Evolutionary conservation across 2,888 invertebrate genomes (phyloP).

Genomic region (Thera britannica): DNA sequence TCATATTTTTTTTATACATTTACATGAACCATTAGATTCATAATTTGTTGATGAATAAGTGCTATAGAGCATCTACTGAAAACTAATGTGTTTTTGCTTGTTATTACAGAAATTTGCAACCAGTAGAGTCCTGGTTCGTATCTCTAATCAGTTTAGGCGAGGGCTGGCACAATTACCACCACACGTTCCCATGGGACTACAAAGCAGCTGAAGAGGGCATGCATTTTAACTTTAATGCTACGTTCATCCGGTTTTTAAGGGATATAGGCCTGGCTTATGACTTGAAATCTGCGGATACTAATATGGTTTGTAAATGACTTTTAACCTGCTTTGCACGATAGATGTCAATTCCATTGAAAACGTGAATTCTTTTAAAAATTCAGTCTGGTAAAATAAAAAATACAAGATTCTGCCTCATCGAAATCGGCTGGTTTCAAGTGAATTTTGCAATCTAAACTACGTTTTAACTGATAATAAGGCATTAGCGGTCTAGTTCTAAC

Average conservation of each 20-base stretch:
- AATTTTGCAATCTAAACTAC: too few relatives aligned
- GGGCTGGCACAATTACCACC: slow-evolving; percentile 12
- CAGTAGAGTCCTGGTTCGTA: slow-evolving; percentile 9
- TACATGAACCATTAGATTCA: too few relatives aligned
- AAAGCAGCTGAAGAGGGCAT: neutral
- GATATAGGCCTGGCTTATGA: slow-evolving; percentile 4
- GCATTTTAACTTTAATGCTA: neutral
- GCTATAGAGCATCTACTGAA: neutral
- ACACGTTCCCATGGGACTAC: slow-evolving; percentile 11
- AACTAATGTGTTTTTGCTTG: neutral
- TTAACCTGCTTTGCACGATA: neutral
- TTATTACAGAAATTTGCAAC: slow-evolving; percentile 1
- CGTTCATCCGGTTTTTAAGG: neutral
- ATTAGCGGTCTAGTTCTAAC: too few relatives aligned
- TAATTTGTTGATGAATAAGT: too few relatives aligned
- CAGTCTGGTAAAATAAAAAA: too few relatives aligned
- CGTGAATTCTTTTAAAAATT: too few relatives aligned
- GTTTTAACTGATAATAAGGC: too few relatives aligned
- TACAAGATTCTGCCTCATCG: too few relatives aligned
- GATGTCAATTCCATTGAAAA: too few relatives aligned
- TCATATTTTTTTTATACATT: too few relatives aligned
- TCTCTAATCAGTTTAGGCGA: neutral
- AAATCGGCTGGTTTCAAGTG: too few relatives aligned
- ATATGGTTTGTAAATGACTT: neutral
- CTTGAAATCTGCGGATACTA: neutral